These are phyloP conservation scores for Euleptes europaea DNA, from an alignment of 2,113 vertebrate species.

Conservation along the genomic window DNA sequence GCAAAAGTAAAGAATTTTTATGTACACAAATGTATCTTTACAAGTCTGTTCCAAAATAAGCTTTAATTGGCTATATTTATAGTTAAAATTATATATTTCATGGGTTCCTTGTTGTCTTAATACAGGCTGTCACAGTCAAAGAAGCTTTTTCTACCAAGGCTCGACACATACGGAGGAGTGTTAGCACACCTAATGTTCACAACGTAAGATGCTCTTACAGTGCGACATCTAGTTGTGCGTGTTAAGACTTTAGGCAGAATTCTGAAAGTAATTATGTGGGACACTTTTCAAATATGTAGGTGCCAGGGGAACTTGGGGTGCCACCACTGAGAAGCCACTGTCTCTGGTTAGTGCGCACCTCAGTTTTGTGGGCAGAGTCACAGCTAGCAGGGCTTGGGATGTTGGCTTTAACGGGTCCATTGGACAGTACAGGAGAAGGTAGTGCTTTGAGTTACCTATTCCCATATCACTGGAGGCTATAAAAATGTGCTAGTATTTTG, in stretches of 20 bases:
- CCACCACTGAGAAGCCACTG: too few relatives aligned
- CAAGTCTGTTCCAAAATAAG: background rate
- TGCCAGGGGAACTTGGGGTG: too few relatives aligned
- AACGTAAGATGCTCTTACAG: constrained; percentile 77
- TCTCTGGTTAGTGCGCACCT: too few relatives aligned
- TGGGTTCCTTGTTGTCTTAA: constrained; percentile 1
- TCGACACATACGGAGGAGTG: constrained; percentile 90
- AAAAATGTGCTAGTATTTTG: too few relatives aligned
- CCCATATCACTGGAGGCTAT: too few relatives aligned
- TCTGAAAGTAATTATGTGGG: background rate
- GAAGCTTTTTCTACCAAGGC: constrained; percentile 88
- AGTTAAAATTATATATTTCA: background rate
- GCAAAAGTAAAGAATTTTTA: background rate
- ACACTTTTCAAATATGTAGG: background rate
- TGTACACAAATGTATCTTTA: background rate
- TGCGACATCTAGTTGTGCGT: background rate
- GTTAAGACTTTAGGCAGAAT: background rate
- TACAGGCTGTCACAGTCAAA: constrained; percentile 92
- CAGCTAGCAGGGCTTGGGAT: too few relatives aligned
- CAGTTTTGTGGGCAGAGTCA: too few relatives aligned
- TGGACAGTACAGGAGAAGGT: too few relatives aligned
- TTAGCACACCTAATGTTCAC: constrained; percentile 93
- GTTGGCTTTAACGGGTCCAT: too few relatives aligned
- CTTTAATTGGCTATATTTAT: background rate
- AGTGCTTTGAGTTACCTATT: too few relatives aligned